Evolutionary conservation across 2,888 invertebrate species (phyloP).

Genomic region (Fissipunctia ypsillon): DNA sequence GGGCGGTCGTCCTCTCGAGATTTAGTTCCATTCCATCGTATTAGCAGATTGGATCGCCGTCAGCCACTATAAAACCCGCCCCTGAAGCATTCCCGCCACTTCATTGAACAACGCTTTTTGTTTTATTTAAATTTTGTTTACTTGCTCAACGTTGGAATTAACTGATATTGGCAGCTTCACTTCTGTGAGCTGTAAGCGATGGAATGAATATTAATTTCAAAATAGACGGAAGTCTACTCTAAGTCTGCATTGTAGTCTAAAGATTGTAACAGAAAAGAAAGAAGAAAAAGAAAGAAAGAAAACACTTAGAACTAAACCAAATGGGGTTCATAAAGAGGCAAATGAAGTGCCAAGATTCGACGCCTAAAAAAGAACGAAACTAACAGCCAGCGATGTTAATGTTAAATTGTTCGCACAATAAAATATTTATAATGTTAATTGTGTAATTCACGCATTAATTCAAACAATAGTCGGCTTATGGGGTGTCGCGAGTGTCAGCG

Average conservation of each 20-base stretch:
- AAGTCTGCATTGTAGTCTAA: no score
- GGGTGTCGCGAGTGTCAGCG: conserved; percentile 48
- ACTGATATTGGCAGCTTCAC: conserved; percentile 51
- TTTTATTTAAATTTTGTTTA: conserved; percentile 69
- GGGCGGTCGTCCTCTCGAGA: conserved; percentile 69
- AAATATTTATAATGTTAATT: conserved; percentile 55
- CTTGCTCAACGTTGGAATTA: conserved; percentile 57
- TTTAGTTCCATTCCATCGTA: conserved; percentile 70
- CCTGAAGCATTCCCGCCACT: conserved; percentile 64
- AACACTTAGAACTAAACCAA: no score
- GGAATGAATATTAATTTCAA: conserved; percentile 13
- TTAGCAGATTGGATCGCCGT: conserved; percentile 78
- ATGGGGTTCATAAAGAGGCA: no score
- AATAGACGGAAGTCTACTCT: no score
- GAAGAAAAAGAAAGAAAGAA: no score
- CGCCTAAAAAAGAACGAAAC: background rate
- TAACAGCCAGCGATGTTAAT: background rate
- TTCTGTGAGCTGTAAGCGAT: conserved; percentile 16
- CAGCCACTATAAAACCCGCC: conserved; percentile 71
- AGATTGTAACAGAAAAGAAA: no score
- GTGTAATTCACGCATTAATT: conserved; percentile 59
- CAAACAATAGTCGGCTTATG: conserved; percentile 43
- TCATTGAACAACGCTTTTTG: conserved; percentile 66
- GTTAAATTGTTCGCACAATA: conserved; percentile 45
- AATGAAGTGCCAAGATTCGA: background rate